Base-by-base conservation (phyloP, 2,113 vertebrate genomes). In the Psilopsiagon aurifrons region DNA sequence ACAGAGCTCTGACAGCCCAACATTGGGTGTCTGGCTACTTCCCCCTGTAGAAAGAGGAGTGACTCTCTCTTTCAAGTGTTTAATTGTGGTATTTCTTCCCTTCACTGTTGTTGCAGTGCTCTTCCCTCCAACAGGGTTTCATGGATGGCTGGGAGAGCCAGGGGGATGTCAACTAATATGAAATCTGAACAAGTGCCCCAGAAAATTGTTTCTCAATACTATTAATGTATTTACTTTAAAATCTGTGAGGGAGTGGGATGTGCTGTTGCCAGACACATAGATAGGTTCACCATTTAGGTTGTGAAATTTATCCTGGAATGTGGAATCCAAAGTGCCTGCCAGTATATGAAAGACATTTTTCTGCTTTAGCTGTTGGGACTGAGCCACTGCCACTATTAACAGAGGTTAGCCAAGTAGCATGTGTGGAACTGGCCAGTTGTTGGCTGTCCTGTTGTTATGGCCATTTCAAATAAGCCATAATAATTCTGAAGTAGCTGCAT, bases 1-100 rank as follows among this genome's bases (percentile, higher is more conserved):
- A 4, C 24, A 70, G 68, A 62, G 37, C 44, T 83, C 49, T 77
- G 44, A 85, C n/a, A 69, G 59, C 68, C 29, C 11, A 2, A 2
- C 20, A 20, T 39, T 0, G 0, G 8, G 11, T 33, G 12, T 54
- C 79, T 1, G 0, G 6, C 44, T 9, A 5, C 46, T 74, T 79
- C 24, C 17, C 33, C 11, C 39, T n/a, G 11, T 10, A 46, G 44
- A n/a, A 76, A 17, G 51, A 80, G 88, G 37, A 33, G 47, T 15
- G 47, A 20, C 35, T 27, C 27, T 55, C n/a, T 78, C 39, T 54
- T 79, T 63, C 3, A 6, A 23, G 70, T 31, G 57, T 27, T n/a
- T 22, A 15, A 7, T 28, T 60, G 27, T 62, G 35, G 35, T 23
- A 20, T 37, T 55, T 69, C 60, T 25, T n/a, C 14, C 28, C 68